Evolutionary conservation across 2,113 vertebrate genomes (phyloP).

Genomic region (Ondatra zibethicus): DNA sequence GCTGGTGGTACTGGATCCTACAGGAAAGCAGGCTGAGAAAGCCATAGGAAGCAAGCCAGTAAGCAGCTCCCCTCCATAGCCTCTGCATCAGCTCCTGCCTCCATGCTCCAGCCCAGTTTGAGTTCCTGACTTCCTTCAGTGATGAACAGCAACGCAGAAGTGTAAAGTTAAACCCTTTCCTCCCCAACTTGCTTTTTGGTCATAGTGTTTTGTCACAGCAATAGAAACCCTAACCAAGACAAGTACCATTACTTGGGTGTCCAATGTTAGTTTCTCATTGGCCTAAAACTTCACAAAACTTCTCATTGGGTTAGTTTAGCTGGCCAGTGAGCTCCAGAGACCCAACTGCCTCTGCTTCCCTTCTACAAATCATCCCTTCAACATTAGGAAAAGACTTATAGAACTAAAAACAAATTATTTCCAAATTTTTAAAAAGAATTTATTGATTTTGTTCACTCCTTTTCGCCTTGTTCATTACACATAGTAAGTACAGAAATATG

Average conservation of each 20-base stretch:
- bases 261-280: neutral
- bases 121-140: neutral
- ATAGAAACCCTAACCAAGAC: neutral
- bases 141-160: neutral
- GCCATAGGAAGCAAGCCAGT: neutral
- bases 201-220: neutral
- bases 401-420: conserved; percentile 5
- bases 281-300: no score
- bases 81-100: neutral
- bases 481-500: neutral
- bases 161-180: neutral
- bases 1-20: neutral
- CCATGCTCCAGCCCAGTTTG: neutral
- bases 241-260: neutral
- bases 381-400: neutral
- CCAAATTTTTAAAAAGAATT: neutral
- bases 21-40: neutral
- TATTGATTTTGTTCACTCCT: neutral
- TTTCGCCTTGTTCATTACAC: neutral
- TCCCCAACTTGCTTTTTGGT: neutral
- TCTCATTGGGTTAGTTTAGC: neutral
- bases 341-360: neutral
- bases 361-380: neutral
- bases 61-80: neutral
- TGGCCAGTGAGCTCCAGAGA: neutral